Evolutionary conservation across 2,888 invertebrate genomes (phyloP).

Genomic region (Phengaris arion): DNA sequence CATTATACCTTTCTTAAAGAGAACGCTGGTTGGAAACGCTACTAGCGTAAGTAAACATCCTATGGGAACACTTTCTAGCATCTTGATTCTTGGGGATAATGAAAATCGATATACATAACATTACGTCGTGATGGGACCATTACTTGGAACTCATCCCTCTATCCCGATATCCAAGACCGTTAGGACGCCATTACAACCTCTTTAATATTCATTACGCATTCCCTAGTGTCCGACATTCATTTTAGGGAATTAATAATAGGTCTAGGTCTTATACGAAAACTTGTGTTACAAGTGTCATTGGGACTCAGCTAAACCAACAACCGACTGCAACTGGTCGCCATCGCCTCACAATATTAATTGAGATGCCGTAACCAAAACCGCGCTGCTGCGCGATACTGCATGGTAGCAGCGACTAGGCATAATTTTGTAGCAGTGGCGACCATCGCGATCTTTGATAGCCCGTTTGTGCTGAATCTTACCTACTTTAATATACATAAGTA

Average conservation of each 20-base stretch:
- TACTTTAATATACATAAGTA: not conserved
- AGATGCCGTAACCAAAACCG: not conserved
- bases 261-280: slow-evolving; percentile 4
- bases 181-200: slow-evolving; percentile 22
- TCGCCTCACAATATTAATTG: too few species aligned
- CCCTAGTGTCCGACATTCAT: slow-evolving; percentile 9
- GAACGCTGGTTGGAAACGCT: not conserved
- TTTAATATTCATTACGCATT: slow-evolving; percentile 23
- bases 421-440: not conserved
- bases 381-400: not conserved
- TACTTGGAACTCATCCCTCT: not conserved
- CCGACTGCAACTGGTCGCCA: too few species aligned
- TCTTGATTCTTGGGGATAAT: not conserved
- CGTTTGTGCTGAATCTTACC: not conserved
- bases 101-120: slow-evolving; percentile 25
- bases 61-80: not conserved
- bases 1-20: not conserved
- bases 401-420: not conserved
- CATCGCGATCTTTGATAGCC: not conserved
- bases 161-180: slow-evolving; percentile 22
- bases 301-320: not conserved
- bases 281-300: not conserved
- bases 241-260: slow-evolving; percentile 15
- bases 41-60: not conserved
- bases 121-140: slow-evolving; percentile 9